Evolutionary conservation across 1,140 invertebrate species (phyloP).

Genomic region (Drosophila repletoides): DNA sequence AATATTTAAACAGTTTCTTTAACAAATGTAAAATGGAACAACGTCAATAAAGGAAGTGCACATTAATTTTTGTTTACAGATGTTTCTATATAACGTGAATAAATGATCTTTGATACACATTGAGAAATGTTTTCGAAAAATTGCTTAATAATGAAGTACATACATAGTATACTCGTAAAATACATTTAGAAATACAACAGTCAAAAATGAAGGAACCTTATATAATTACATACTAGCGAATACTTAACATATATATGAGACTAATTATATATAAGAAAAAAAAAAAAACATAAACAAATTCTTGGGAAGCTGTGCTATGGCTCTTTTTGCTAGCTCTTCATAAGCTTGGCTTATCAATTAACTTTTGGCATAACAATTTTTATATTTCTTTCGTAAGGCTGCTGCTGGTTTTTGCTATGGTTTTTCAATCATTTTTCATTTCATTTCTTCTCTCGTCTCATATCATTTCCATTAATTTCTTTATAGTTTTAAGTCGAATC

Average conservation of each 20-base stretch:
- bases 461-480: slow-evolving; percentile 17
- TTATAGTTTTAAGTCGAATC: slow-evolving; percentile 9
- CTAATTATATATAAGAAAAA: slow-evolving; percentile 19
- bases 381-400: slow-evolving; percentile 66
- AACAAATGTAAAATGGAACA: slow-evolving; percentile 69
- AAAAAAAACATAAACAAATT: slow-evolving; percentile 57
- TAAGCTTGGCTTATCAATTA: slow-evolving; percentile 75
- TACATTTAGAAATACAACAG: slow-evolving; percentile 45
- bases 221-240: slow-evolving; percentile 26
- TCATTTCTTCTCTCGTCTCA: too few species aligned
- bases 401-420: slow-evolving; percentile 50
- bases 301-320: slow-evolving; percentile 65
- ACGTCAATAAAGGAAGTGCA: slow-evolving; percentile 72
- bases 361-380: slow-evolving; percentile 72
- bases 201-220: slow-evolving; percentile 43
- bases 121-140: slow-evolving; percentile 55
- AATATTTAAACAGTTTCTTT: slow-evolving; percentile 40
- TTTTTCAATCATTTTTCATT: slow-evolving; percentile 1
- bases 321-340: slow-evolving; percentile 44
- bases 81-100: slow-evolving; percentile 37
- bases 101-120: slow-evolving; percentile 42
- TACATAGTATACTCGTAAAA: slow-evolving; percentile 38
- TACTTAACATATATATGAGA: slow-evolving; percentile 28
- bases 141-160: slow-evolving; percentile 44
- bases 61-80: slow-evolving; percentile 44